Evolutionary conservation across 2,888 invertebrate species (phyloP).

Genomic region (Rhyacophila evoluta): DNA sequence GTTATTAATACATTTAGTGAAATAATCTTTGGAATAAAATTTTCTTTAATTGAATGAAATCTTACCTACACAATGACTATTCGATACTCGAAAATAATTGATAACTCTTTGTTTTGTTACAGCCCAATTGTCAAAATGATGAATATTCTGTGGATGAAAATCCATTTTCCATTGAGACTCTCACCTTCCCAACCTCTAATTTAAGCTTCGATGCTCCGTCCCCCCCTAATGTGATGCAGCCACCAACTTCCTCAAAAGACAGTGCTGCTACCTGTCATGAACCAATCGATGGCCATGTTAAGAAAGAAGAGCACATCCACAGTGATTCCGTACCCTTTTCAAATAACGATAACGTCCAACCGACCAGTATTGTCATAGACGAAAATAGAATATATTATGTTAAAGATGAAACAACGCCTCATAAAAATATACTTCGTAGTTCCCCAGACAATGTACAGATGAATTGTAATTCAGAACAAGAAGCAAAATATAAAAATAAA

Average conservation of each 20-base stretch:
- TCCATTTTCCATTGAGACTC: constrained; percentile 67
- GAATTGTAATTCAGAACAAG: background rate
- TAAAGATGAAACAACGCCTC: background rate
- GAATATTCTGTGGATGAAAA: constrained; percentile 71
- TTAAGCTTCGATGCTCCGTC: constrained; percentile 66
- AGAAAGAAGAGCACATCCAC: background rate
- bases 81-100: no score
- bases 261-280: constrained; percentile 60
- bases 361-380: background rate
- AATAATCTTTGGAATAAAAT: no score
- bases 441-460: background rate
- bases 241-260: constrained; percentile 58
- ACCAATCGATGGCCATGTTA: constrained; percentile 56
- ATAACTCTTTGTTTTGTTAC: no score
- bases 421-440: background rate
- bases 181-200: constrained; percentile 64
- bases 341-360: background rate
- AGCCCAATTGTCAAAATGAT: constrained; percentile 73
- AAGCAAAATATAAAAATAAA: constrained; percentile 3
- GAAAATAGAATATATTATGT: constrained; percentile 30
- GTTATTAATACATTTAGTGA: no score
- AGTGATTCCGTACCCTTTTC: background rate
- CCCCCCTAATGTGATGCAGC: constrained; percentile 62
- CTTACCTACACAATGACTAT: no score
- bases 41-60: no score